Conservation (phyloP, 2,113 vertebrate genomes). For the Python bivittatus region DNA sequence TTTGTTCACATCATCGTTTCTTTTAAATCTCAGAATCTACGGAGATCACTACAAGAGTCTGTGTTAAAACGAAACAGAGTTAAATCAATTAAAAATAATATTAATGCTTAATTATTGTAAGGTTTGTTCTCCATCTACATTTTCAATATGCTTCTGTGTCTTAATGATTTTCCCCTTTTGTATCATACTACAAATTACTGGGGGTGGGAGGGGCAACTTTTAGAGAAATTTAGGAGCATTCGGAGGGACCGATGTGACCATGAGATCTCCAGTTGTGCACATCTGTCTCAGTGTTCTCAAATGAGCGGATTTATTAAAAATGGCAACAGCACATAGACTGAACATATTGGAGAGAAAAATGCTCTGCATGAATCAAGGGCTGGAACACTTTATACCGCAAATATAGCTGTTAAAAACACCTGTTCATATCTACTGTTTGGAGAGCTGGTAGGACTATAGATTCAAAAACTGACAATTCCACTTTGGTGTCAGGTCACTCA, state of each 20-base stretch:
- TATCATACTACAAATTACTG: not conserved
- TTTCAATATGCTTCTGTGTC: not conserved
- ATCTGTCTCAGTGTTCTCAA: not conserved
- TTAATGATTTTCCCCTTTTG: not conserved
- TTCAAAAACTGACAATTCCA: not conserved
- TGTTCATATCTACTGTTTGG: not conserved
- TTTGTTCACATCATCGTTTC: not conserved
- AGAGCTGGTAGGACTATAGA: not conserved
- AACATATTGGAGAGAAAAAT: not conserved
- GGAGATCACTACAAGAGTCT: not conserved
- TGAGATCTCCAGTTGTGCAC: not conserved
- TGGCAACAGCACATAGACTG: not conserved
- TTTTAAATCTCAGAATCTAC: not conserved
- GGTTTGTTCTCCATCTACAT: not conserved
- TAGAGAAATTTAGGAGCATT: not conserved
- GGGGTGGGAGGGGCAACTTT: not conserved
- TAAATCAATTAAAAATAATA: not conserved
- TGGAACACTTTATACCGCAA: not conserved
- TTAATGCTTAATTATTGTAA: not conserved
- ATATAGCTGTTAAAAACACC: not conserved
- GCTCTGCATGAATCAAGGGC: not conserved
- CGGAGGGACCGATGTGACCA: not conserved
- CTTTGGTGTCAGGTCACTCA: not conserved
- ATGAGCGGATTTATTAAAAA: not conserved
- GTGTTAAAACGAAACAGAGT: not conserved